These are phyloP conservation scores for Mylabris phalerata DNA, from an alignment of 1,140 invertebrate genomes.

Conservation along the genomic window DNA sequence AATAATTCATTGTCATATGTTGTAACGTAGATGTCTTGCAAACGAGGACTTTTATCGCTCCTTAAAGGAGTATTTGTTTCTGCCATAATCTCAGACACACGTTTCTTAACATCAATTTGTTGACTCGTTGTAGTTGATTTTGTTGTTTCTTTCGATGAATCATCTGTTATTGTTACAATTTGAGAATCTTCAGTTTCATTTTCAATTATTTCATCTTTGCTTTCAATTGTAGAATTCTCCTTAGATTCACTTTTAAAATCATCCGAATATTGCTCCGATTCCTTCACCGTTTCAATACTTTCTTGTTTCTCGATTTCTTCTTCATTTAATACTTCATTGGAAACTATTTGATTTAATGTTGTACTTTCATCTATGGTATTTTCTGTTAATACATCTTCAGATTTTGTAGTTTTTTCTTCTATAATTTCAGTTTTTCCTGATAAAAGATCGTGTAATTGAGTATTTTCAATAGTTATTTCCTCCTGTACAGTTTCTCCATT, in stretches of 20 bases:
- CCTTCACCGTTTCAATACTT: background rate
- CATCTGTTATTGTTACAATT: background rate
- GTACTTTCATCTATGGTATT: background rate
- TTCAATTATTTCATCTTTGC: background rate
- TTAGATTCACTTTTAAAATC: too few species aligned
- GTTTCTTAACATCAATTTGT: conserved; percentile 32
- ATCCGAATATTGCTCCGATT: background rate
- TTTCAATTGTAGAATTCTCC: too few species aligned
- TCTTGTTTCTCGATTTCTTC: background rate
- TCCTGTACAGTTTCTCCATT: too few species aligned
- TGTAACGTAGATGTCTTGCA: conserved; percentile 37
- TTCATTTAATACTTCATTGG: too few species aligned
- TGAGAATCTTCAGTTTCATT: background rate
- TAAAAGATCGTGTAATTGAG: too few species aligned
- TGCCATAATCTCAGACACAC: conserved; percentile 35
- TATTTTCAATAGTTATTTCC: too few species aligned
- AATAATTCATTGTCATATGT: conserved; percentile 27
- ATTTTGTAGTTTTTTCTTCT: background rate
- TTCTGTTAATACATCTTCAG: background rate
- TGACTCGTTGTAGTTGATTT: background rate
- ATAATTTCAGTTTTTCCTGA: too few species aligned
- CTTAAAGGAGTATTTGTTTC: conserved; percentile 24
- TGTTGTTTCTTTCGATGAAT: background rate
- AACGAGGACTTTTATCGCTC: conserved; percentile 32
- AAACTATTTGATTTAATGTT: too few species aligned